A percentile compares a stretch with the other conserved stretches of the same genome.
Evolutionary conservation across 2,888 invertebrate species (phyloP).

Genomic region (Adelphocoris suturalis): DNA sequence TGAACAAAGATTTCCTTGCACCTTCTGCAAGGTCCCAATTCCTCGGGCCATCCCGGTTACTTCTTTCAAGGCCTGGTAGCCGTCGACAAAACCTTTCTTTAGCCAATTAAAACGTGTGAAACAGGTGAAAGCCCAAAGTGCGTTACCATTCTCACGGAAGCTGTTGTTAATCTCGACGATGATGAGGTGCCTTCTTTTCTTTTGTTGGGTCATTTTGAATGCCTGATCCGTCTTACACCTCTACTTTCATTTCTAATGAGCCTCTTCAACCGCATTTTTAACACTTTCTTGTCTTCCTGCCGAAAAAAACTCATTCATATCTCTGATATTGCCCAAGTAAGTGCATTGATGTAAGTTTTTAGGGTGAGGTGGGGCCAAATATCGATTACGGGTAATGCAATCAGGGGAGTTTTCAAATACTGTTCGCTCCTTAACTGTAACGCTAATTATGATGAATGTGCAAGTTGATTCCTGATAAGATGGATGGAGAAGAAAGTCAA

Average conservation of each 20-base stretch:
- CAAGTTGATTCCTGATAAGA: too few species aligned
- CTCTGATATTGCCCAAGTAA: too few species aligned
- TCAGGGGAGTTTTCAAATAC: too few species aligned
- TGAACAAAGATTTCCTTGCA: neutral
- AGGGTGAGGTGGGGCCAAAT: too few species aligned
- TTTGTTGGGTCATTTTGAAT: slow-evolving; percentile 23
- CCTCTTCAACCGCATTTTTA: neutral
- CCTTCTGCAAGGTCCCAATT: neutral
- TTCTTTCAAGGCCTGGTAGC: neutral
- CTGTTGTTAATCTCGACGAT: neutral
- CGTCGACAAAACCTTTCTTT: neutral
- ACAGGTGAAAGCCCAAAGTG: slow-evolving; percentile 22
- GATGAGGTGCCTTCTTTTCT: slow-evolving; percentile 1
- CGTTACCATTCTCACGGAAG: slow-evolving; percentile 50
- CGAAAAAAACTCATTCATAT: too few species aligned
- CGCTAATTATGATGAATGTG: too few species aligned
- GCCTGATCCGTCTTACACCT: neutral
- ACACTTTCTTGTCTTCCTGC: neutral
- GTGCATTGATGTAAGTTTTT: too few species aligned
- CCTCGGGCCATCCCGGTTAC: neutral
- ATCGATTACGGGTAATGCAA: too few species aligned
- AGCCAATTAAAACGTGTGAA: slow-evolving; percentile 41
- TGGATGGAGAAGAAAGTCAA: too few species aligned
- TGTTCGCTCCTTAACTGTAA: too few species aligned
- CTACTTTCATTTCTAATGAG: neutral